A percentile compares a stretch with the other conserved stretches of the same genome.
phyloP scores from a whole-genome alignment of 2,888 invertebrate genomes.

The Chirona hameri region DNA sequence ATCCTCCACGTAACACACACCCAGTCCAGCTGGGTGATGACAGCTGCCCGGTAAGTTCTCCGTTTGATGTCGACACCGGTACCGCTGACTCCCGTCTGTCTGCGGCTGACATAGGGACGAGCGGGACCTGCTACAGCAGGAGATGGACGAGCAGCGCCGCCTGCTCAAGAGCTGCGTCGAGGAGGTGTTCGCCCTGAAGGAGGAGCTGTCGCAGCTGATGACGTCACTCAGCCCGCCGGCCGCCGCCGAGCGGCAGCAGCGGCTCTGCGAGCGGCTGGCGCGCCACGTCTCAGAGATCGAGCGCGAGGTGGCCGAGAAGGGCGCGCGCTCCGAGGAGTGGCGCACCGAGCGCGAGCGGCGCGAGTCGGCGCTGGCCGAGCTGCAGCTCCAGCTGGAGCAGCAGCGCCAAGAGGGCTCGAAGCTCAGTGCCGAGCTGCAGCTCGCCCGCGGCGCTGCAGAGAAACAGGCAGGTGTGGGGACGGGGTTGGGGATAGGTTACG shows the following conservation, averaged over 20 bases:
- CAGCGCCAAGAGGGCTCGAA: not conserved
- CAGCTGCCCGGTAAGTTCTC: too few relatives aligned
- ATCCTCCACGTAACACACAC: too few relatives aligned
- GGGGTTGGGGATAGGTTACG: too few relatives aligned
- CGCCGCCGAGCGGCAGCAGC: not conserved
- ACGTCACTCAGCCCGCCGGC: not conserved
- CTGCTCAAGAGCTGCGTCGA: slow-evolving; percentile 12
- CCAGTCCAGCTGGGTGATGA: too few relatives aligned
- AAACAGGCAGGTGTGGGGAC: not conserved
- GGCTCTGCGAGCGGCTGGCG: slow-evolving; percentile 3
- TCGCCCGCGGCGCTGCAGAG: not conserved
- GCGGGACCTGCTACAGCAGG: not conserved
- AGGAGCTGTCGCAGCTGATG: not conserved
- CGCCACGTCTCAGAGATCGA: not conserved
- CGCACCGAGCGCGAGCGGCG: not conserved
- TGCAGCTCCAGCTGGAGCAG: not conserved
- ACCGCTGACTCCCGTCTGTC: too few relatives aligned
- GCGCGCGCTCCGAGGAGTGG: not conserved
- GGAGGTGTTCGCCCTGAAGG: slow-evolving; percentile 26
- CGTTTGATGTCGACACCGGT: too few relatives aligned
- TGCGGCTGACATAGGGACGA: not conserved
- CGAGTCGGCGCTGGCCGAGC: not conserved
- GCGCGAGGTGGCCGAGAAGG: slow-evolving; percentile 13
- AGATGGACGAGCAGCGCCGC: not conserved
- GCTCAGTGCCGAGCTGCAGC: not conserved